Conservation (phyloP, 2,113 vertebrate species). For the Jaculus jaculus region DNA sequence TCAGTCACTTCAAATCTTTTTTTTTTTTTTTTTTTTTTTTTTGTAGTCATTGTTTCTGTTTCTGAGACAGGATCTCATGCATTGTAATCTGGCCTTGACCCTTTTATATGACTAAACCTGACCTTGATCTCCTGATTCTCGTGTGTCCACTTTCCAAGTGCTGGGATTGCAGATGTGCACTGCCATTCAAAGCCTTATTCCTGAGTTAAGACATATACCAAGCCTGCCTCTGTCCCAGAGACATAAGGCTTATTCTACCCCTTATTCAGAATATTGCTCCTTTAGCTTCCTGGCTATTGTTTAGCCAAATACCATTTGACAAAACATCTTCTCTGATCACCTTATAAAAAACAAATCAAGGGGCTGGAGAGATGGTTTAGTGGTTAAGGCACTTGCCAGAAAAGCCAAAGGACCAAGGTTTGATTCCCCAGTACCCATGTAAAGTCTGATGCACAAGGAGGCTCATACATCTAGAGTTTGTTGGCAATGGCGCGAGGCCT, state of each 20-base stretch:
- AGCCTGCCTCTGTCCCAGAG: background rate
- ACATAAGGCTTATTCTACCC: background rate
- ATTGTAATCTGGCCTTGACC: background rate
- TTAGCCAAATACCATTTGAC: background rate
- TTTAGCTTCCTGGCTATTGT: background rate
- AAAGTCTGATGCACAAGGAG: too few relatives aligned
- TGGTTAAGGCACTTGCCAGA: too few relatives aligned
- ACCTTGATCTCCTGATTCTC: too few relatives aligned
- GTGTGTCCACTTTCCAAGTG: background rate
- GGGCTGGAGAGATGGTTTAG: too few relatives aligned
- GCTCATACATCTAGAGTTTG: too few relatives aligned
- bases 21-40: background rate
- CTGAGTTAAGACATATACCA: background rate
- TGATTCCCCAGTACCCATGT: too few relatives aligned
- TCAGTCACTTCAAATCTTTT: background rate
- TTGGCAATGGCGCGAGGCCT: too few relatives aligned
- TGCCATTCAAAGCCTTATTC: accelerated
- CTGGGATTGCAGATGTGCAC: background rate
- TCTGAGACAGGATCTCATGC: background rate
- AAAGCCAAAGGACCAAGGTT: too few relatives aligned
- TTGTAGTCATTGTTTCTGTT: background rate
- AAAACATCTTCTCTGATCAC: background rate
- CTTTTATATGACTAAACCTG: background rate
- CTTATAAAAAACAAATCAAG: background rate
- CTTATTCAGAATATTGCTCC: background rate